phyloP scores from a whole-genome alignment of 2,113 vertebrate genomes.

The Rhinopithecus roxellana region DNA sequence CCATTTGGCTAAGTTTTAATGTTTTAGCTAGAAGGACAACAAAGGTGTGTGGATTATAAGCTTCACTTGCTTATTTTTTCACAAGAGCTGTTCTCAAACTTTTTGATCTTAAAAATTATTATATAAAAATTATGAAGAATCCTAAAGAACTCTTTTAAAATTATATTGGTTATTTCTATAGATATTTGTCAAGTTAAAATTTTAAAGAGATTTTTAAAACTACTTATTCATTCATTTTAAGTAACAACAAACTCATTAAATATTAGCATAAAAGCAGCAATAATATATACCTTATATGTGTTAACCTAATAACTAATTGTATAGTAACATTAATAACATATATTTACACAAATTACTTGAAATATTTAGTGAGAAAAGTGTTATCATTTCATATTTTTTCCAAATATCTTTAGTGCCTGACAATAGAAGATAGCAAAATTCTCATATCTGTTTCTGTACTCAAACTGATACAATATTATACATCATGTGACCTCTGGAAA shows the following conservation, averaged over 20 bases:
- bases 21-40: not conserved
- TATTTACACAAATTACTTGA: not conserved
- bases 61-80: not conserved
- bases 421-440: not conserved
- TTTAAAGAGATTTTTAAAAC: not conserved
- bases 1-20: not conserved
- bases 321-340: not conserved
- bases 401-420: not conserved
- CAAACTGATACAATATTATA: not conserved
- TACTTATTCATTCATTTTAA: not conserved
- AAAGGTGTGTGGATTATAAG: not conserved
- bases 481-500: not conserved
- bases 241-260: not conserved
- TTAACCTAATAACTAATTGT: not conserved
- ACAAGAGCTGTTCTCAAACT: not conserved
- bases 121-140: not conserved
- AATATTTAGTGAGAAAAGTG: not conserved
- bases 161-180: not conserved
- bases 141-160: not conserved
- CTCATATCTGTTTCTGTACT: not conserved
- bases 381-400: not conserved
- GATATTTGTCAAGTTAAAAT: not conserved
- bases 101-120: not conserved
- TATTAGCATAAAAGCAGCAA: not conserved
- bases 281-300: not conserved